phyloP scores from a whole-genome alignment of 2,888 invertebrate genomes.

The Mycalesis mineus region DNA sequence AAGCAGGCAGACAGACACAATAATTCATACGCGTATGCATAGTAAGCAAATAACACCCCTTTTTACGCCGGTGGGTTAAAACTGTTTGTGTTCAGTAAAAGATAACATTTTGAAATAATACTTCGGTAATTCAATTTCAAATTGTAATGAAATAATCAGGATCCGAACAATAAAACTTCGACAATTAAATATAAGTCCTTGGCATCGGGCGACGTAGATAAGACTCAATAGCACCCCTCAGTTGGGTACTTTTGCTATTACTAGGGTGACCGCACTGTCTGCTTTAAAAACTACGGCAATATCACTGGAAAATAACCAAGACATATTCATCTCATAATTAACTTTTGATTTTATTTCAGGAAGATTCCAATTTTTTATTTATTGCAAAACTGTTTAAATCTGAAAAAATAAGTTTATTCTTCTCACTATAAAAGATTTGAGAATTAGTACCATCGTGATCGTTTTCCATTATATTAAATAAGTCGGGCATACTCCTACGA shows the following conservation, averaged over 20 bases:
- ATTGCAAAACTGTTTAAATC: too few species aligned
- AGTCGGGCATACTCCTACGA: too few species aligned
- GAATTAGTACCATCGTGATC: too few species aligned
- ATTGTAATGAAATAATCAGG: slow-evolving; percentile 33
- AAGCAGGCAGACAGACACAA: too few species aligned
- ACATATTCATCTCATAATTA: not conserved
- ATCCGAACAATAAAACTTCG: slow-evolving; percentile 70
- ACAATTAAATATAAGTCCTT: slow-evolving; percentile 73
- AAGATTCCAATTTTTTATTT: not conserved
- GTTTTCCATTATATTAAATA: too few species aligned
- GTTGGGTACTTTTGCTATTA: slow-evolving; percentile 64
- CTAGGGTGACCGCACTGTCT: slow-evolving; percentile 50
- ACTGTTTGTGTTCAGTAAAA: too few species aligned
- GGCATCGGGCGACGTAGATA: slow-evolving; percentile 62
- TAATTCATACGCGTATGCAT: too few species aligned
- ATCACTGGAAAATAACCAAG: not conserved
- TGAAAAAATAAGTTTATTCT: too few species aligned
- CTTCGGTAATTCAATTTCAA: slow-evolving; percentile 13
- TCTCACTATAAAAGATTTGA: too few species aligned
- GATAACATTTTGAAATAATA: not conserved
- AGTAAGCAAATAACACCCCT: too few species aligned
- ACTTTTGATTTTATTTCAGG: not conserved
- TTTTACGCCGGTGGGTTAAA: too few species aligned
- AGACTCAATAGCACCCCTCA: slow-evolving; percentile 63
- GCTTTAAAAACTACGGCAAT: slow-evolving; percentile 37